Conservation (phyloP, 1,140 invertebrate species). For the Polypedilum vanderplanki region DNA sequence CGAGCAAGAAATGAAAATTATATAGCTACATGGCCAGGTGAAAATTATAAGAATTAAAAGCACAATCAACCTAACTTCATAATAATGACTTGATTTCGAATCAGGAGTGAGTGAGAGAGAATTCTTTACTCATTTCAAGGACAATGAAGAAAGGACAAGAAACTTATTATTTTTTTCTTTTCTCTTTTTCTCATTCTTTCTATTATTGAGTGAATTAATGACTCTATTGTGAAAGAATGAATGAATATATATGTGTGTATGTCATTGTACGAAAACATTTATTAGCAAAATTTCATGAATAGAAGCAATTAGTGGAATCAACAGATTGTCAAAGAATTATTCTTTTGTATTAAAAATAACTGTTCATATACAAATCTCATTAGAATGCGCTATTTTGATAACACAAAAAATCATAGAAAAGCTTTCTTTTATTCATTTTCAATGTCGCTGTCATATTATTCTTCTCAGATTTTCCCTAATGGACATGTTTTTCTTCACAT, state of each 20-base stretch:
- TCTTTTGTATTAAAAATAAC: too few relatives aligned
- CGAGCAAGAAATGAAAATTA: neutral
- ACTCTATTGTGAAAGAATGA: neutral
- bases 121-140: too few relatives aligned
- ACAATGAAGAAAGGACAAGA: too few relatives aligned
- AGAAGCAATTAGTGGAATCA: too few relatives aligned
- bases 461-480: neutral
- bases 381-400: too few relatives aligned
- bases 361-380: too few relatives aligned
- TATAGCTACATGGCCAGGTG: neutral
- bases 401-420: too few relatives aligned
- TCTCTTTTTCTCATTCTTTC: too few relatives aligned
- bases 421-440: neutral
- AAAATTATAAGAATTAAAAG: conserved; percentile 15
- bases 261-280: neutral
- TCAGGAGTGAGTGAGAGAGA: too few relatives aligned
- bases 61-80: neutral
- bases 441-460: neutral
- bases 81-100: neutral
- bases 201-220: neutral
- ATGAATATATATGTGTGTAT: neutral
- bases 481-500: neutral
- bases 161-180: too few relatives aligned
- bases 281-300: neutral
- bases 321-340: too few relatives aligned